These are phyloP conservation scores for Gasteruption jaculator DNA, from an alignment of 2,888 invertebrate genomes.

Conservation along the genomic window DNA sequence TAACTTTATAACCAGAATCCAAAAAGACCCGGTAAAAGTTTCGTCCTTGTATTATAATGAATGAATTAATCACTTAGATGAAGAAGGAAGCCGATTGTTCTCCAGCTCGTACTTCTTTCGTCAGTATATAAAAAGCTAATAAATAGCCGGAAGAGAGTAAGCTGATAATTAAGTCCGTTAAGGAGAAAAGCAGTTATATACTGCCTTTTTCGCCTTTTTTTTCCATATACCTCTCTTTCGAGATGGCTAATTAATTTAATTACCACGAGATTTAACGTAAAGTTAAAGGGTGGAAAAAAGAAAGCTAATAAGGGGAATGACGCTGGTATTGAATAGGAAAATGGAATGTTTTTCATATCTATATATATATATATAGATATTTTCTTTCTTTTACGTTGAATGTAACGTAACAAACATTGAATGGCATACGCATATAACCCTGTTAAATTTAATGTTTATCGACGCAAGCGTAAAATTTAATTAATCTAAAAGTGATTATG, in stretches of 20 bases:
- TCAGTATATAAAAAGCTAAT: constrained; percentile 47
- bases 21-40: constrained; percentile 33
- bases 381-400: too few species aligned
- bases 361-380: too few species aligned
- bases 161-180: constrained; percentile 47
- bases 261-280: too few species aligned
- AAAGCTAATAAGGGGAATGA: too few species aligned
- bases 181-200: constrained; percentile 36
- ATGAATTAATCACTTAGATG: constrained; percentile 13
- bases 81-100: constrained; percentile 24
- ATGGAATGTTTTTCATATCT: too few species aligned
- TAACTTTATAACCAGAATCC: too few species aligned
- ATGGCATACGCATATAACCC: too few species aligned
- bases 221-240: constrained; percentile 19
- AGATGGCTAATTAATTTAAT: constrained; percentile 50
- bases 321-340: too few species aligned
- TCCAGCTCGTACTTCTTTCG: constrained; percentile 35
- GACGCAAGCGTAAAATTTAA: constrained; percentile 49
- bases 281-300: constrained; percentile 4
- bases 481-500: constrained; percentile 52
- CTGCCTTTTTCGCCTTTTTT: not conserved
- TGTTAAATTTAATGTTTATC: constrained; percentile 52
- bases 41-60: constrained; percentile 27
- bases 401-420: too few species aligned
- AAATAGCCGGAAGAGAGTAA: constrained; percentile 41